Evolutionary conservation across 2,797 vertebrate species (phyloP).

Genomic region (Cryptoblepharus egeriae): DNA sequence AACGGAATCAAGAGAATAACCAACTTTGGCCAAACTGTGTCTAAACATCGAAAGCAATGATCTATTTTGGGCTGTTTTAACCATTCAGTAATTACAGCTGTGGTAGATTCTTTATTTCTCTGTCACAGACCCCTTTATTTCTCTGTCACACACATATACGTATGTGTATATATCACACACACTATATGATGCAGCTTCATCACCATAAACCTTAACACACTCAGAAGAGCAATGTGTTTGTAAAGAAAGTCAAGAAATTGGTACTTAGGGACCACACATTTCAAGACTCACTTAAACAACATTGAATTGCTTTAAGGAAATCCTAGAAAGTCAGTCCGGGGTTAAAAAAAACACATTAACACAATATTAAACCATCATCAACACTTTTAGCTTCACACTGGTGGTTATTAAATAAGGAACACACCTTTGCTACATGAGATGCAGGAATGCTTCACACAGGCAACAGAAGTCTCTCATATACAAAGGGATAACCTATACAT

Average conservation of each 20-base stretch:
- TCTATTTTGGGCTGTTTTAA: not conserved
- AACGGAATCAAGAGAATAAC: not conserved
- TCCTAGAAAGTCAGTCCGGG: not conserved
- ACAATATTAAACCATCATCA: conserved; percentile 23
- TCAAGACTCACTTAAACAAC: conserved; percentile 25
- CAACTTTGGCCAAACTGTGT: not conserved
- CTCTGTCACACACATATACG: too few relatives aligned
- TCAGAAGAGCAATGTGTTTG: conserved; percentile 36
- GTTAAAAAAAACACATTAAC: too few relatives aligned
- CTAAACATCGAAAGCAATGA: not conserved
- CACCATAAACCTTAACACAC: conserved; percentile 49
- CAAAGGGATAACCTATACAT: conserved; percentile 29
- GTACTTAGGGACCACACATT: not conserved
- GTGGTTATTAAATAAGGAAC: not conserved
- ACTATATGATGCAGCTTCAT: not conserved
- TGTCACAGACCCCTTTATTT: too few relatives aligned
- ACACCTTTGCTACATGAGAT: conserved; percentile 24
- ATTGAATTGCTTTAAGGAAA: conserved; percentile 29
- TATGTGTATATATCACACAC: too few relatives aligned
- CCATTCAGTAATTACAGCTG: too few relatives aligned
- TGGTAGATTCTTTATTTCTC: too few relatives aligned
- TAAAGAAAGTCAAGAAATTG: conserved; percentile 16
- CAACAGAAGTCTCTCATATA: not conserved
- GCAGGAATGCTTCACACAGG: not conserved
- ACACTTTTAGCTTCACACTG: conserved; percentile 27